Evolutionary conservation across 2,797 vertebrate genomes (phyloP), one percentile per base, ranked within the genome.

Genomic region (Cynodonichthys magdalenae): DNA sequence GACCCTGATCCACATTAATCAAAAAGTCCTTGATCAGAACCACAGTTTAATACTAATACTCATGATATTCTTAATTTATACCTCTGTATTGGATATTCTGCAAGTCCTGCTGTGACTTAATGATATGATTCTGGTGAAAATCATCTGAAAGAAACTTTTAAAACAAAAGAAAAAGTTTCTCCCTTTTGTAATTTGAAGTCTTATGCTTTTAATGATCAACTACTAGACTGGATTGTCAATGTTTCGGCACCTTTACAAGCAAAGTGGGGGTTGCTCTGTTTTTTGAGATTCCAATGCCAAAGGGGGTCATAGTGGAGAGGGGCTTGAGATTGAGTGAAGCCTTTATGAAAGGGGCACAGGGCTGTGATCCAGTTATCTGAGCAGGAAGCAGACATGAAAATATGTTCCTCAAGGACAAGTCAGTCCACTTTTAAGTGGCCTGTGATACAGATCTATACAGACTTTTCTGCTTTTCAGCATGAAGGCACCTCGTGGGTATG

Each of bases 401-500:
- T 49, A 42, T 69, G n/a, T 19, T 28, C 31, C 31, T 75, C 19
- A 66, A 66, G 59, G 50, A 72, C 60, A 53, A 46, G 34, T 56
- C 19, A 45, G 70, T 51, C 44, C 64, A 55, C 55, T 60, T 72
- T 61, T 75, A 54, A 59, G 63, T 42, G 55, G 55, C 34, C 47
- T 67, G 31, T 14, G 15, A 53, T 57, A 48, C 75, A 68, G 59
- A 52, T 77, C 65, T 29, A n/a, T 63, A 18, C 36, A 69, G 72
- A 70, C 18, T 44, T 74, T 72, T 68, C 54, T 58, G 58, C 70
- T 77, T 48, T 24, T 70, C 59, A 79, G 44, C 69, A 80, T 90
- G 80, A 85, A 84, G 62, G 71, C 75, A 24, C 75, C 75, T 1
- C 58, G 50, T 1, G 71, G 82, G 77, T 86, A 77, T 45, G 74